Base-by-base conservation (phyloP, 2,888 invertebrate species). In the Aethes cnicana region DNA sequence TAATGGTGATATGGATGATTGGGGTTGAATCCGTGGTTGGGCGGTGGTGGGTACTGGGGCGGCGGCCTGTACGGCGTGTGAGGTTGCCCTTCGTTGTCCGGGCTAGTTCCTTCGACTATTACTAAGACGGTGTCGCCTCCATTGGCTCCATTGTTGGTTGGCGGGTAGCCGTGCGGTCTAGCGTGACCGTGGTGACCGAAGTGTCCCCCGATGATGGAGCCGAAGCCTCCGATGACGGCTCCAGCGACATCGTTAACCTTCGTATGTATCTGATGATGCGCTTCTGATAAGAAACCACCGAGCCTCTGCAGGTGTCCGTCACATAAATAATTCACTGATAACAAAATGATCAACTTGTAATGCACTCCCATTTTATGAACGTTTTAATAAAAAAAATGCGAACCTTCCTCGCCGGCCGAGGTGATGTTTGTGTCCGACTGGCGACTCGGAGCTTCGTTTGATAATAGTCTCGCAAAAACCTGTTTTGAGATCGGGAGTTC, bases 161-260 rank as follows among this genome's bases (percentile, higher is more conserved):
- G n/a, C n/a, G n/a, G n/a, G n/a, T n/a, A n/a, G n/a, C n/a, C n/a
- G n/a, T n/a, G n/a, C n/a, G n/a, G n/a, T n/a, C n/a, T n/a, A n/a
- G n/a, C n/a, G n/a, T n/a, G n/a, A 2, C 57, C 58, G 4, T 54
- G 56, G 28, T 54, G 57, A 6, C 62, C 61, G 23, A 64, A n/a
- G 17, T 72, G 66, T 3, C 63, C 69, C 20, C 61, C 67, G 3
- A 74, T 36, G 32, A 74, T 71, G 2, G 74, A 25, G 20, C 68
- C 58, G 0, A 75, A 33, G 1, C 79, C 77, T 14, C 76, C 78
- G 1, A 83, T 54, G 11, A 83, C 56, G 2, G 71, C 48, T 1
- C 69, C 70, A 16, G 82, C 79, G 1, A 69, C 68, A 3, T 69
- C 64, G 16, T 79, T 74, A 12, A 79, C 66, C 44, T 61, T 58